Base-by-base conservation (phyloP, 1,140 invertebrate species). In the Procambarus clarkii region DNA sequence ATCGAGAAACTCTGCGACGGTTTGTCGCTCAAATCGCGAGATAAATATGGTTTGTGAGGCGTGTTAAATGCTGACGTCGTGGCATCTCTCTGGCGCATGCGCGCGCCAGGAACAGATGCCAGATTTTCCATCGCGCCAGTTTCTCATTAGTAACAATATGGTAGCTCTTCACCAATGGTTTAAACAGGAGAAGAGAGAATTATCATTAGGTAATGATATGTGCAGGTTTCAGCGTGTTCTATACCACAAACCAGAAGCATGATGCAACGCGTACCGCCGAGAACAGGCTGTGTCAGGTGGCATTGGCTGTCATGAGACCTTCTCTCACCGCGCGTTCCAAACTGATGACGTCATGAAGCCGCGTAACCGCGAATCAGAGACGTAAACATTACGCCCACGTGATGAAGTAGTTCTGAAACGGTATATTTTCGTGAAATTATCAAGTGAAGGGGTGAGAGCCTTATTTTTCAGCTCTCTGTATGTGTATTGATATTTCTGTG, bases 321-420 rank as follows among this genome's bases (percentile, higher is more conserved):
- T 77, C 54, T 90, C 88, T 85, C 77, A 91, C 88, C 69, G 54
- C 88, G 88, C 88, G 88, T 85, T 78, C 88, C 88, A 78, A 76
- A 82, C 64, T 79, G 82, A 69, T 91, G 88, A 91, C 88, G 88
- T 91, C 88, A 91, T 85, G 50, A 3, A 86, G 88, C 88, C 88
- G n/a, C 74, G 8, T 9, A 64, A 91, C 88, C 76, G 58, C 88
- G 9, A 54, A 45, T 78, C 85, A 71, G 78, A 21, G 88, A 85
- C 83, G 88, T 91, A 91, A 91, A 91, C 88, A 91, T 91, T 91
- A 91, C 88, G 88, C 88, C 88, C 88, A 91, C 88, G 88, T 91
- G 88, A 91, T 85, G 64, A 91, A 91, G 88, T 91, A 91, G 88
- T 91, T 44, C 88, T 69, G 76, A 85, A 21, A 80, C 64, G 34